Base-by-base conservation (phyloP, 2,113 vertebrate species). In the Rhinolophus sinicus region DNA sequence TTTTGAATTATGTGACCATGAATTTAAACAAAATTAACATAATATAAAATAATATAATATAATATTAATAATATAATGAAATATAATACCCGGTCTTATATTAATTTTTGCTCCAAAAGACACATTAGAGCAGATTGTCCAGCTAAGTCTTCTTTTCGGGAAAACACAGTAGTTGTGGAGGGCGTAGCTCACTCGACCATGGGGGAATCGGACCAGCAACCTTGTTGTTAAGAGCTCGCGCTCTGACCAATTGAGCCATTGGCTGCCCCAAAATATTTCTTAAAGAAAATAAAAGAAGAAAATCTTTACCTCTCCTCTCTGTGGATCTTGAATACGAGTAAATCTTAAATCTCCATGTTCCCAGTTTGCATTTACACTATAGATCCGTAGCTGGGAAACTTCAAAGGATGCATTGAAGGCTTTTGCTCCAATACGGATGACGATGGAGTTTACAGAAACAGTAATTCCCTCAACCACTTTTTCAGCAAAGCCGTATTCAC, bases 391-490 rank as follows among this genome's bases (percentile, higher is more conserved):
- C 98, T 99, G 99, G 72, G 99, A 99, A 96, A 99, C 99, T 98
- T 99, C 99, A 96, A 99, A 99, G 67, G 99, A 99, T 83, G 99
- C 99, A 96, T 99, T 99, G 97, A 99, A 99, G 93, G 99, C 99
- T 98, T 99, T 99, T 97, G 99, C 99, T 13, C 99, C 99, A 98
- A 99, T 99, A 97, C 99, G 98, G 97, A 99, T 99, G 93, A 99
- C 90, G 92, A 99, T 99, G 98, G 99, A 99, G 98, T 99, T 99
- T 96, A 99, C 99, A 95, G 99, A 99, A 97, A 99, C 99, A 8
- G 99, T 99, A 96, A 99, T 99, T 76, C 99, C 99, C 98, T 99
- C 99, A 35, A 99, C 99, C 88, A 99, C 99, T 98, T 99, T 99
- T 98, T 99, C 99, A 88, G 99, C 99, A 99, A 99, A 99, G 97